Percentiles rank a stretch among this genome's conserved stretches.
These are phyloP conservation scores for Syngnathoides biaculeatus DNA, from an alignment of 2,113 vertebrate genomes.

Conservation along the genomic window DNA sequence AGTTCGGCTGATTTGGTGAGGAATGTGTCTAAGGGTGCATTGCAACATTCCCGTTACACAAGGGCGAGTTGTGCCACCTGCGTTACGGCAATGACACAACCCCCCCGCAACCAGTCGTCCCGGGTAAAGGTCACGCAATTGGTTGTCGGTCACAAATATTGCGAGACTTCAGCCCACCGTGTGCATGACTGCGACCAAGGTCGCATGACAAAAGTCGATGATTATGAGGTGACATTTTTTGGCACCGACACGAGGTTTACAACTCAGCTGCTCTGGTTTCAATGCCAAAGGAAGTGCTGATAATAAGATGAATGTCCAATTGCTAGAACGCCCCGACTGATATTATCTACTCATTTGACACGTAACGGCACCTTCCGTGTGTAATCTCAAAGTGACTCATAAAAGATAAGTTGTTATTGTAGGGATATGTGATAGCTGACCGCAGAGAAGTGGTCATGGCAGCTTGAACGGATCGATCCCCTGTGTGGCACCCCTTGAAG, in stretches of 20 bases:
- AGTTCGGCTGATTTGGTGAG: background rate
- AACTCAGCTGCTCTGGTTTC: background rate
- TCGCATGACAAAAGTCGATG: background rate
- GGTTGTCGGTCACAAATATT: background rate
- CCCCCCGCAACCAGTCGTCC: background rate
- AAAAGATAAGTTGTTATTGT: background rate
- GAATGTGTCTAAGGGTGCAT: background rate
- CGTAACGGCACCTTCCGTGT: background rate
- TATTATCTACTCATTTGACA: background rate
- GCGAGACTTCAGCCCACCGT: background rate
- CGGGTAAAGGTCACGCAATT: background rate
- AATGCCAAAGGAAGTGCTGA: background rate
- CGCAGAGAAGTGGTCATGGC: background rate
- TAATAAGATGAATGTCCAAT: background rate
- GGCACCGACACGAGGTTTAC: background rate
- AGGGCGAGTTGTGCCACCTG: background rate
- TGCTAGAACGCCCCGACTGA: background rate
- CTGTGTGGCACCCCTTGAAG: no score
- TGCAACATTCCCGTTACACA: background rate
- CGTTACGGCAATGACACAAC: background rate
- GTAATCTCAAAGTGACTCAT: background rate
- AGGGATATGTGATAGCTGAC: background rate
- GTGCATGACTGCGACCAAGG: background rate
- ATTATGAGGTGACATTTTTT: background rate
- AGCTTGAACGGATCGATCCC: background rate